phyloP scores from a whole-genome alignment of 2,888 invertebrate genomes.

The Erynnis tages region DNA sequence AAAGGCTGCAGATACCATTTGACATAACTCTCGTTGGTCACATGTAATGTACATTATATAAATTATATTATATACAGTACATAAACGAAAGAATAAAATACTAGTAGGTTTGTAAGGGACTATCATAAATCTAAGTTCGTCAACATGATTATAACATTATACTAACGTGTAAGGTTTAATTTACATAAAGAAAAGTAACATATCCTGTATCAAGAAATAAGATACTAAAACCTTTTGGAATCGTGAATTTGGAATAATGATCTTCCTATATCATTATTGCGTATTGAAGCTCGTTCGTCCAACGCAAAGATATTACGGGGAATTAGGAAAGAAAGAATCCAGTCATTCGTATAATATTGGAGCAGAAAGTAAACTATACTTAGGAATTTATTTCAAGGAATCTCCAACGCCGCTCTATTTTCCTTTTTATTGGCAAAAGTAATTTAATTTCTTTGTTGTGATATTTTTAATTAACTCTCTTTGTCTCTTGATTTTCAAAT shows the following conservation, averaged over 20 bases:
- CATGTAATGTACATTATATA: too few species aligned
- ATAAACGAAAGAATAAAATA: too few species aligned
- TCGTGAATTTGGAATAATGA: conserved; percentile 6
- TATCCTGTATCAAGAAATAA: too few species aligned
- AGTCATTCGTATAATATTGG: not conserved
- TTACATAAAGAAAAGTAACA: too few species aligned
- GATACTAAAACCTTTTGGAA: too few species aligned
- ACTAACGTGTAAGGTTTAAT: too few species aligned
- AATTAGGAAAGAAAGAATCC: conserved; percentile 1
- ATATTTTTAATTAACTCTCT: not conserved
- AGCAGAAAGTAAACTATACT: conserved; percentile 1
- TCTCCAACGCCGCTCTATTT: not conserved
- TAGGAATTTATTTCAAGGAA: not conserved
- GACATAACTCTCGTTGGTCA: too few species aligned
- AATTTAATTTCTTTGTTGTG: not conserved
- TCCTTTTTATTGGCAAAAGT: not conserved
- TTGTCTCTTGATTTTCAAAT: not conserved
- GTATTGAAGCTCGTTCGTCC: conserved; percentile 2
- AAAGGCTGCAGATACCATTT: too few species aligned
- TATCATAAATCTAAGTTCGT: too few species aligned
- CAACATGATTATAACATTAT: too few species aligned
- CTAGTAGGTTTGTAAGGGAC: too few species aligned
- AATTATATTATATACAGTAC: too few species aligned
- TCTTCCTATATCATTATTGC: conserved; percentile 1
- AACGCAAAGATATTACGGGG: not conserved